Percentiles rank a stretch among this genome's conserved stretches.
Conservation (phyloP, 1,140 invertebrate genomes). For the Drosophila miranda region DNA sequence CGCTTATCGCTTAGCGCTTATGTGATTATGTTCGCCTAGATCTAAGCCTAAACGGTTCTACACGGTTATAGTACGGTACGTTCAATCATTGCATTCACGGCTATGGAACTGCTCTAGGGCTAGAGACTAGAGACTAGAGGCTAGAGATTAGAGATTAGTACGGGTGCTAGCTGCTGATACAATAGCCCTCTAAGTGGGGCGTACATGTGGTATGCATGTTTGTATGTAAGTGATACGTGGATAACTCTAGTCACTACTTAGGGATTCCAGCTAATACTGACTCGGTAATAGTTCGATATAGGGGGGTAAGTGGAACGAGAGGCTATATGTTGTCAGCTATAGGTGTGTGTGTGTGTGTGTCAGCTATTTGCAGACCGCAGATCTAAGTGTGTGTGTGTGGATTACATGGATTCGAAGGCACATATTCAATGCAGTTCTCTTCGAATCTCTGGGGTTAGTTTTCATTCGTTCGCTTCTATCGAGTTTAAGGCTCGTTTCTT, state of each 20-base stretch:
- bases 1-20: constrained; percentile 4
- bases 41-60: constrained; percentile 42
- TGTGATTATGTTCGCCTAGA: constrained; percentile 40
- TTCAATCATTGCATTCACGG: constrained; percentile 19
- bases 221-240: constrained; percentile 13
- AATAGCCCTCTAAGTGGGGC: constrained; percentile 4
- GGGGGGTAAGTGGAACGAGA: constrained; percentile 26
- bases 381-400: constrained; percentile 15
- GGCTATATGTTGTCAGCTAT: constrained; percentile 22
- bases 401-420: constrained; percentile 22
- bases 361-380: constrained; percentile 18
- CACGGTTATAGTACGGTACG: background rate
- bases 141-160: constrained; percentile 7
- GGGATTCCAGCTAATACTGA: constrained; percentile 28
- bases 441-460: constrained; percentile 40
- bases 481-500: too few relatives aligned
- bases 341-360: constrained; percentile 1
- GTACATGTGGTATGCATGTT: constrained; percentile 10
- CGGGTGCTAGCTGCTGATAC: constrained; percentile 31
- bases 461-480: background rate
- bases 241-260: constrained; percentile 41
- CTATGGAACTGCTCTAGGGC: constrained; percentile 16
- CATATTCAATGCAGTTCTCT: constrained; percentile 41
- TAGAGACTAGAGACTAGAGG: constrained; percentile 6
- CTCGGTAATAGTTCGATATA: constrained; percentile 30